Evolutionary conservation across 1,140 invertebrate species (phyloP), one percentile per base, ranked within the genome.

Genomic region (Caenorhabditis brenneri): DNA sequence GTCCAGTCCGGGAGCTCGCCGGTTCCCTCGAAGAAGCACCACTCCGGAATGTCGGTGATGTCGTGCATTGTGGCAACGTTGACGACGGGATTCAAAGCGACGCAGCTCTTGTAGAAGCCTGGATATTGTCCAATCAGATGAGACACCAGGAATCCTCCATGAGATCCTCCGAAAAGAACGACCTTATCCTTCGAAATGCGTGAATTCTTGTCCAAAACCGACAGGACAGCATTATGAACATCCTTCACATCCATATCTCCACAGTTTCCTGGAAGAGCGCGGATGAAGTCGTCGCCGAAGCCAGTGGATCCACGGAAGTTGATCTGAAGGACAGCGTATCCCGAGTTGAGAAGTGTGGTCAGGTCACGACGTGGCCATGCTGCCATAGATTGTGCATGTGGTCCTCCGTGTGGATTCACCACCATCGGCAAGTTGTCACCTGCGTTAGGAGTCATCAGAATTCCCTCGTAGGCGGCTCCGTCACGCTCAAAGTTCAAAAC

Each of bases 251-350:
- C 96, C 22, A 93, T 90, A 33, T 93, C 91, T 0, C 96, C 96
- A 82, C 95, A 93, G 87, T 93, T 93, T 24, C 95, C 95, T 6
- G 93, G 92, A 6, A 97, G 92, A 87, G 93, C 94, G 12, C 94
- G 91, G 0, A 97, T 92, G 81, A 93, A 93, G 29, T 94, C 92
- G 84, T 95, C 92, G 19, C 95, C 95, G 88, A 94, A 93, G 16
- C 96, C 96, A 27, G 93, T 92, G 0, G 96, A 97, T 1, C 96
- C 96, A 84, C 95, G 92, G 91, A 95, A 98, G 91, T 98, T 97
- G 0, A 97, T 93, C 90, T 93, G 91, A 2, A 96, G 87, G 48
- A 95, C 90, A 24, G 93, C 94, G 91, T 94, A 95, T 49, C 95
- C 91, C 86, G 90, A 49, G 39, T 86, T 82, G 39, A 91, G 42